Conservation (phyloP, 2,888 invertebrate species). For the Agriotes lineatus region DNA sequence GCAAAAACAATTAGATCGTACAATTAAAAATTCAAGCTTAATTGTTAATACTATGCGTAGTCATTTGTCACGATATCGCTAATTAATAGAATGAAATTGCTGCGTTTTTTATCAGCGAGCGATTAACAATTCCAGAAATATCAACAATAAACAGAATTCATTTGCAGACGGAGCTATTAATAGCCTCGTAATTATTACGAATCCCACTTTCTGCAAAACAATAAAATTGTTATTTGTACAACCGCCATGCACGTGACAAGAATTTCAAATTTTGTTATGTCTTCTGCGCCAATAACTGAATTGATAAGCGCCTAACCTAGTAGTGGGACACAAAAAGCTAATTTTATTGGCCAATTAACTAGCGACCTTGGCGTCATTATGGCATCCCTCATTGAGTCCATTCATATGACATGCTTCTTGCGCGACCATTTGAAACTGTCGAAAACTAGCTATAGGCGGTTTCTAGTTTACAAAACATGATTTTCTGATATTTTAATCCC, state of each 20-base stretch:
- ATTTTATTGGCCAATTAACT: background rate
- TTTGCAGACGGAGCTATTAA: background rate
- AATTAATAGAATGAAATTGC: too few species aligned
- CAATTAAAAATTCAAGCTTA: too few species aligned
- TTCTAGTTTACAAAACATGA: too few species aligned
- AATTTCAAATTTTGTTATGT: background rate
- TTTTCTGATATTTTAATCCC: too few species aligned
- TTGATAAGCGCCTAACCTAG: background rate
- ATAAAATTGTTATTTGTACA: background rate
- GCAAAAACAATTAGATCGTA: too few species aligned
- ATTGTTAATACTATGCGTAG: too few species aligned
- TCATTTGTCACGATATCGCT: too few species aligned
- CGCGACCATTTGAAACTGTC: too few species aligned
- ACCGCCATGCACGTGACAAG: background rate
- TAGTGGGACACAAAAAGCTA: background rate
- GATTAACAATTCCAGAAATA: background rate
- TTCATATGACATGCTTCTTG: too few species aligned
- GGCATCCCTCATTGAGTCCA: too few species aligned
- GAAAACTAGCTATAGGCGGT: too few species aligned
- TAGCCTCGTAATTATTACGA: background rate
- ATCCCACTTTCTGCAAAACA: background rate
- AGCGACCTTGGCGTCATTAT: background rate
- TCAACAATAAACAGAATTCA: too few species aligned
- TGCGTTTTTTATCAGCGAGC: background rate
- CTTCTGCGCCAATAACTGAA: background rate